Percentiles rank a stretch among this genome's conserved stretches.
phyloP scores from a whole-genome alignment of 2,888 invertebrate genomes.

The Hedychridium roseum region DNA sequence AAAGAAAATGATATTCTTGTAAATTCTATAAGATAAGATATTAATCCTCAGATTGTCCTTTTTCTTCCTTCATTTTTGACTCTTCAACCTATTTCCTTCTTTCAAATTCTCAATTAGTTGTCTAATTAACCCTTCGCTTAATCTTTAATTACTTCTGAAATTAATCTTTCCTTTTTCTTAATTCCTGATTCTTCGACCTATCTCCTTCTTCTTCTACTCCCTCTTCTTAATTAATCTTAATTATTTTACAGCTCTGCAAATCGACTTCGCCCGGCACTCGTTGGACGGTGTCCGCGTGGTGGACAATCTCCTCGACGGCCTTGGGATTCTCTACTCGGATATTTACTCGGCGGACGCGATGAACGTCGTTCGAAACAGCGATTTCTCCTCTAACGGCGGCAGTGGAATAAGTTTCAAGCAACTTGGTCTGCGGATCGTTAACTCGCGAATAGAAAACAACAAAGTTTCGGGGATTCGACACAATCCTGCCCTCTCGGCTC shows the following conservation, averaged over 20 bases:
- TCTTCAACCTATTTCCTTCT: too few species aligned
- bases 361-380: constrained; percentile 83
- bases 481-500: constrained; percentile 84
- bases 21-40: too few species aligned
- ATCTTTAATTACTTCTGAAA: too few species aligned
- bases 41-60: too few species aligned
- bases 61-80: too few species aligned
- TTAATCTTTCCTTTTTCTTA: too few species aligned
- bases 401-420: constrained; percentile 92
- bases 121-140: too few species aligned
- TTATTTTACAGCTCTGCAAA: constrained; percentile 81
- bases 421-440: constrained; percentile 81
- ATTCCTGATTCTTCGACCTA: too few species aligned
- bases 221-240: neutral
- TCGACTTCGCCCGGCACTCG: constrained; percentile 84
- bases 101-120: neutral
- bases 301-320: constrained; percentile 90
- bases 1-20: too few species aligned
- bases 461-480: constrained; percentile 89
- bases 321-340: constrained; percentile 94
- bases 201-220: too few species aligned
- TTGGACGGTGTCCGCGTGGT: constrained; percentile 82
- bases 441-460: constrained; percentile 84
- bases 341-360: constrained; percentile 85
- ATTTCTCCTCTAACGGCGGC: constrained; percentile 83